These are phyloP conservation scores for Ecliptopera silaceata DNA, from an alignment of 2,888 invertebrate species.

Conservation along the genomic window DNA sequence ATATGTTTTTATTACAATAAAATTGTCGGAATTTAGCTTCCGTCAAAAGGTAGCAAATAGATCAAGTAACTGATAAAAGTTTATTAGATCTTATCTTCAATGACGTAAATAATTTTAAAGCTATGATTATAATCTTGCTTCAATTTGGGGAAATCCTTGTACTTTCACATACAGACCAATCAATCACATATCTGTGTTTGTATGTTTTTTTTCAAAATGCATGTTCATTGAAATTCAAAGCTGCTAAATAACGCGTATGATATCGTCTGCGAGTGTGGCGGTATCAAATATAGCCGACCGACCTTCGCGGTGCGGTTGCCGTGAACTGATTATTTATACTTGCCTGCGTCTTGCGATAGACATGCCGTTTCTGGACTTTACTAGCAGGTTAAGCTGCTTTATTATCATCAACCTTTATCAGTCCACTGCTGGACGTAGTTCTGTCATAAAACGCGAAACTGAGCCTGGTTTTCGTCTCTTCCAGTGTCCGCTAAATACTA, in stretches of 20 bases:
- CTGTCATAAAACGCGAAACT: no score
- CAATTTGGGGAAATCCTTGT: neutral
- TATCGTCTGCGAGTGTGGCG: conserved; percentile 33
- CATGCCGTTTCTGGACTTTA: conserved; percentile 10
- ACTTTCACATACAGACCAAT: no score
- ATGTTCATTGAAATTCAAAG: conserved; percentile 6
- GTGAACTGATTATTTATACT: conserved; percentile 38
- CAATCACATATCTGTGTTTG: no score
- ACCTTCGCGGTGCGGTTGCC: conserved; percentile 50
- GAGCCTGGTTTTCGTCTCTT: no score
- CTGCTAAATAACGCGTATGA: conserved; percentile 21
- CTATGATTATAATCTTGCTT: neutral
- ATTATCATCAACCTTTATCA: no score
- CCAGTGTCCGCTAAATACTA: no score
- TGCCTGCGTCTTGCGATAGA: conserved; percentile 23
- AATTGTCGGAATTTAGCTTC: no score
- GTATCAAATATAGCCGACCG: conserved; percentile 44
- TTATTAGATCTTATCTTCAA: neutral
- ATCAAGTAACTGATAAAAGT: no score
- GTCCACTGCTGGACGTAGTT: no score
- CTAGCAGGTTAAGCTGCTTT: no score
- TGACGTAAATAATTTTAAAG: neutral
- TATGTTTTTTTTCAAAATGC: neutral
- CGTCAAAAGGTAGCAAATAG: no score
- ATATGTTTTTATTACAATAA: no score